Evolutionary conservation across 2,797 vertebrate genomes (phyloP).

Genomic region (Vultur gryphus): DNA sequence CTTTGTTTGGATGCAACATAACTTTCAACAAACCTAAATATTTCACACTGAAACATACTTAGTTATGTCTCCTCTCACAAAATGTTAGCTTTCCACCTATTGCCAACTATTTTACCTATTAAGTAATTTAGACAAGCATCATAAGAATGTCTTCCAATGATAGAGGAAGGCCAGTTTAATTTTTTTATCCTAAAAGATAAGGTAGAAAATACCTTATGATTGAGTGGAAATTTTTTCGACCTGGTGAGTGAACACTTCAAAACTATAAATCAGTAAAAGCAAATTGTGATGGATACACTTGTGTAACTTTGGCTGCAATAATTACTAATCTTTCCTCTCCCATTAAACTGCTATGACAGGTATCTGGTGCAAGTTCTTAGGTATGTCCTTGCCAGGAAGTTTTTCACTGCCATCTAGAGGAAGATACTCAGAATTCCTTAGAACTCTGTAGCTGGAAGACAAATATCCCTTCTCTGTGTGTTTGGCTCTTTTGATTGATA

Average conservation of each 20-base stretch:
- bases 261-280: neutral
- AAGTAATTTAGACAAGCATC: neutral
- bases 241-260: neutral
- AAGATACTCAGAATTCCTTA: neutral
- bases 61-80: neutral
- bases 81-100: neutral
- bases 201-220: neutral
- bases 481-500: neutral
- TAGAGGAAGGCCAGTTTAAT: neutral
- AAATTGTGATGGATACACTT: neutral
- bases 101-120: neutral
- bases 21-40: neutral
- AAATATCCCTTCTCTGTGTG: neutral
- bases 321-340: neutral
- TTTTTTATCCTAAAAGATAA: neutral
- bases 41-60: neutral
- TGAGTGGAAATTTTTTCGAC: neutral
- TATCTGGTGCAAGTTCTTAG: neutral
- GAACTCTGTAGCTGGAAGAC: neutral
- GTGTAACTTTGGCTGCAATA: neutral
- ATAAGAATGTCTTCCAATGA: neutral
- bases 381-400: neutral
- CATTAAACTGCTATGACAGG: neutral
- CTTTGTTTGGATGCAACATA: neutral
- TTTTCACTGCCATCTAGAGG: conserved; percentile 63